Evolutionary conservation across 2,113 vertebrate species (phyloP).

Genomic region (Megaceryle maxima): DNA sequence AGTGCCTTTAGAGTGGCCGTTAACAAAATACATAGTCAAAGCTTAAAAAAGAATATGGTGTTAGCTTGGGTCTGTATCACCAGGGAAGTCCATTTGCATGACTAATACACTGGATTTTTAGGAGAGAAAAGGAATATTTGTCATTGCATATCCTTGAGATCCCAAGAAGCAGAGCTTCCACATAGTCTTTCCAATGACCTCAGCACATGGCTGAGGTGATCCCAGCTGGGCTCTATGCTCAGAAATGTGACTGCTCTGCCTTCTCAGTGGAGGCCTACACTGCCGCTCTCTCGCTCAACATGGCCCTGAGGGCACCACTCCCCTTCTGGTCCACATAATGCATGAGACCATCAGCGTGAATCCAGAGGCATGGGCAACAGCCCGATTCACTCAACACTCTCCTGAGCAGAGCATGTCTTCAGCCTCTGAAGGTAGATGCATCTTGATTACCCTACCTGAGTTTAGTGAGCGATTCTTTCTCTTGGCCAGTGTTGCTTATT

Average conservation of each 20-base stretch:
- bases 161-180: neutral
- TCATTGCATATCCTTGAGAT: neutral
- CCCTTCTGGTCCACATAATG: neutral
- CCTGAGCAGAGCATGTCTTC: neutral
- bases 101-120: neutral
- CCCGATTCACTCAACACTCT: rapidly evolving
- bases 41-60: neutral
- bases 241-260: neutral
- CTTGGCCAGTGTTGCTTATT: neutral
- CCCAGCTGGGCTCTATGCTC: neutral
- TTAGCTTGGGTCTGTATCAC: neutral
- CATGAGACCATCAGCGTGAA: neutral
- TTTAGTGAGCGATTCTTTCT: neutral
- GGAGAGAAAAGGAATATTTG: neutral
- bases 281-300: rapidly evolving
- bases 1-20: neutral
- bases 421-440: neutral
- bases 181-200: neutral
- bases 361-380: neutral
- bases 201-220: neutral
- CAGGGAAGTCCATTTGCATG: neutral
- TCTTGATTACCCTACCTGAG: neutral
- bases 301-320: neutral
- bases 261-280: neutral
- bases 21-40: neutral